phyloP scores from a whole-genome alignment of 2,113 vertebrate genomes.

The Felis chaus region DNA sequence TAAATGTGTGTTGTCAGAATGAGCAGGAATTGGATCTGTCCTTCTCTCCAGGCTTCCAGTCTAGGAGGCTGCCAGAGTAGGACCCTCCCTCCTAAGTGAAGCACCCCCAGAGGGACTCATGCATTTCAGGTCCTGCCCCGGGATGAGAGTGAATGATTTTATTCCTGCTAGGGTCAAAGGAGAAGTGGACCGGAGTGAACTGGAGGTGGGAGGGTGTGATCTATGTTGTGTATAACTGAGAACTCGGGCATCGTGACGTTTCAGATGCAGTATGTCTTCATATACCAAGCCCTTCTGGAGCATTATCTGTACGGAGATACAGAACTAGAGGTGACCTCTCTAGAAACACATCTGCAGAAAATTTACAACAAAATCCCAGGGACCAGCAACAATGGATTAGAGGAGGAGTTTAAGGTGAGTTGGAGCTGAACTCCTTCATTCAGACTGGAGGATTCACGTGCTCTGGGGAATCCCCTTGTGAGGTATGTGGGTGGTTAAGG shows the following conservation, averaged over 20 bases:
- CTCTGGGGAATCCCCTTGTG: not conserved
- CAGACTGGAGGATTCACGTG: not conserved
- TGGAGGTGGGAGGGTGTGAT: not conserved
- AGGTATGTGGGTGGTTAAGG: not conserved
- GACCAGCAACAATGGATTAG: constrained; percentile 94
- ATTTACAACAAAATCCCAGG: constrained; percentile 95
- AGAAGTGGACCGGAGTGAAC: not conserved
- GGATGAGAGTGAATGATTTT: not conserved
- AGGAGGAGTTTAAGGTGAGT: constrained; percentile 97
- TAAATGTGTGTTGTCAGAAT: not conserved
- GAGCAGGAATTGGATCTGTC: not conserved
- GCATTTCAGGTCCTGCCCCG: not conserved
- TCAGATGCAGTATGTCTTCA: constrained; percentile 99
- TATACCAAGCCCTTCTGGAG: constrained; percentile 98
- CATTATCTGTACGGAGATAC: constrained; percentile 99
- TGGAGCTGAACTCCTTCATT: not conserved
- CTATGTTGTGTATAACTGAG: not conserved
- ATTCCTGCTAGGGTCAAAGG: not conserved
- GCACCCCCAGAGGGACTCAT: not conserved
- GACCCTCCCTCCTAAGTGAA: not conserved
- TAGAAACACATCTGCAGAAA: constrained; percentile 97
- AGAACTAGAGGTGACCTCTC: constrained; percentile 97
- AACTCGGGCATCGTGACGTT: not conserved
- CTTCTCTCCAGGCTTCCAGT: not conserved
- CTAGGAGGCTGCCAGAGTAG: not conserved